Evolutionary conservation across 2,797 vertebrate species (phyloP), one percentile per base, ranked within the genome.

Genomic region (Gadopsis marmoratus): DNA sequence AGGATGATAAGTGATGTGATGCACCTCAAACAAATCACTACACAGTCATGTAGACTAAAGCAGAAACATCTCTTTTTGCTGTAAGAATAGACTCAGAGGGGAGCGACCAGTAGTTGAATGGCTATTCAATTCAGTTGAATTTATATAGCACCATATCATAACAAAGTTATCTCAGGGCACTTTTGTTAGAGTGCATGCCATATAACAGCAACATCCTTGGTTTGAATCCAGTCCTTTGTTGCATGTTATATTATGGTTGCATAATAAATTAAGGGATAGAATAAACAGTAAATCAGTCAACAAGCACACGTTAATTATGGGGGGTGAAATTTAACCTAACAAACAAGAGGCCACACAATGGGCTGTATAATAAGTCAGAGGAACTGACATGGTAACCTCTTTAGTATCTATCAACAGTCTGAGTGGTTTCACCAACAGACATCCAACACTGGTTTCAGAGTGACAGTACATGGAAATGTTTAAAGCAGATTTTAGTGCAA

Each of bases 1-100:
- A 54, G 58, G 68, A 50, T 68, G 81, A 74, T 75, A 75, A 83
- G 62, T 82, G 88, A 89, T 73, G 78, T 63, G 69, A 86, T 71
- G 62, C 59, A 47, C 55, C 50, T 86, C 58, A 81, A 71, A 85
- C 74, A 85, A 56, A 70, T 62, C 31, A 74, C 67, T 63, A 63
- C 47, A 51, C 19, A 61, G 59, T 41, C 16, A 45, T 59, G 54
- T 39, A 51, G 75, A 50, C 58, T 74, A n/a, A 72, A 75, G n/a
- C 35, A 33, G 21, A 69, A 26, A 26, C 43, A 71, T 64, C 45
- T 70, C 51, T 23, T 65, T 13, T 48, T 69, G 62, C 47, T 71
- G 45, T 5, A 41, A 67, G 29, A 80, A 68, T 5, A 43, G 17
- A 76, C 17, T 33, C 17, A 63, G 53, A 55, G 8, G 23, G 66